Base-by-base conservation (phyloP, 2,797 vertebrate species). In the Gorsachius magnificus region DNA sequence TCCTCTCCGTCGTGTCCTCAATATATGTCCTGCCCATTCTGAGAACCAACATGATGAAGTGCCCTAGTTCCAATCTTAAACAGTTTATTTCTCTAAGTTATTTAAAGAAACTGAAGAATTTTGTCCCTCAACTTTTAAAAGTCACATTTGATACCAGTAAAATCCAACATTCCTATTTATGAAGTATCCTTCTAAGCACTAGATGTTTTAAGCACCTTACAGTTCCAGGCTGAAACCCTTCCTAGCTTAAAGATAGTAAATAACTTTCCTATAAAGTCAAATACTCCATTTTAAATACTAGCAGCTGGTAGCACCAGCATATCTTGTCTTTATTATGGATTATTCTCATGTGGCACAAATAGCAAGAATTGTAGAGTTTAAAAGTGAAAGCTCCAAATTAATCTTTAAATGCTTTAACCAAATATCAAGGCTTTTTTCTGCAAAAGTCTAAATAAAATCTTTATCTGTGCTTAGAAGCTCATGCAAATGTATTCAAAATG, bases 191-290 rank as follows among this genome's bases (percentile, higher is more conserved):
- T 84, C 94, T 95, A 94, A 97, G 93, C 93, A 63, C 80, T 88
- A 68, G 77, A 97, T 92, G 96, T 93, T 97, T 98, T 97, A 98
- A 97, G 97, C 91, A 97, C 97, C 96, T 97, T 97, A 96, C 31
- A 95, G 94, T 82, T 96, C 86, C 92, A 95, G 82, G 89, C 88
- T 93, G 93, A 97, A 98, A 93, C 79, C 84, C 95, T 96, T 85
- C 94, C 97, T 97, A 97, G 90, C 95, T 97, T 96, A 98, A 97
- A 95, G 93, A 81, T 95, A 96, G 89, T 97, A 97, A 96, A 97
- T 97, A 97, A 98, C 94, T 97, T 96, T 96, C 82, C 81, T 87
- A 43, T 94, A 72, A 96, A 96, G 75, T 97, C 48, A 93, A 97
- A 95, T 89, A 95, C 72, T 95, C 88, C 89, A 90, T 91, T 97